Base-by-base conservation (phyloP, 30 jellyfish, hydroid and myxozoan species). In the Cassiopea xamachana region DNA sequence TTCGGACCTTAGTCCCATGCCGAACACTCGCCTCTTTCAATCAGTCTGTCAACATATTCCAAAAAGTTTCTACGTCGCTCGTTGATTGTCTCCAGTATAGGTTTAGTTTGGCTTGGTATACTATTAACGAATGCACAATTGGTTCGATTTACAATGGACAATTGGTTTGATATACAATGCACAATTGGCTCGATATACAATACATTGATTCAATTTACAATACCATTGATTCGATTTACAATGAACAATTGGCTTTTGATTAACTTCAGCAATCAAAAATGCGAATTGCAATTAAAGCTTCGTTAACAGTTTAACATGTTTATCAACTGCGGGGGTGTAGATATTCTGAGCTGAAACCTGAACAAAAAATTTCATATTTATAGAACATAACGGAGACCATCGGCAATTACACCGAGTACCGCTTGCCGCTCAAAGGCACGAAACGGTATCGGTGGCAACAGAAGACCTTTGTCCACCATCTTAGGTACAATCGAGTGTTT, bases 291-390 rank as follows among this genome's bases (percentile, higher is more conserved):
- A 17, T 9, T 9, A 27, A 64, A 17, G 39, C 43, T 64, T 27
- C 43, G 8, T 64, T 64, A 5, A 9, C 15, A 64, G 19, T 4
- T 14, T 64, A 5, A 17, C 8, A 17, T 64, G 73, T 78, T 78
- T 78, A 75, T 78, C 49, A 18, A 6, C 75, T 78, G 87, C 87
- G 87, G 84, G 84, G 84, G 84, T 45, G 84, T 46, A 39, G 45
- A 58, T 51, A 16, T 47, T 59, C 46, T 51, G 39, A 6, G 69
- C 45, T 46, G 84, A 59, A 39, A n/a, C 70, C 61, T 39, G 45
- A 47, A 46, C 45, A 75, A 43, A 45, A 75, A 27, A 27, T 27
- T 14, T 64, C 27, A 55, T 55, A 55, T 55, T 55, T 10, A 55
- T 55, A 55, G 64, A 55, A 55, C 7, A 55, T 55, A 10, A 10